phyloP scores from a whole-genome alignment of 2,797 vertebrate genomes.

The Poeciliopsis gracilis region DNA sequence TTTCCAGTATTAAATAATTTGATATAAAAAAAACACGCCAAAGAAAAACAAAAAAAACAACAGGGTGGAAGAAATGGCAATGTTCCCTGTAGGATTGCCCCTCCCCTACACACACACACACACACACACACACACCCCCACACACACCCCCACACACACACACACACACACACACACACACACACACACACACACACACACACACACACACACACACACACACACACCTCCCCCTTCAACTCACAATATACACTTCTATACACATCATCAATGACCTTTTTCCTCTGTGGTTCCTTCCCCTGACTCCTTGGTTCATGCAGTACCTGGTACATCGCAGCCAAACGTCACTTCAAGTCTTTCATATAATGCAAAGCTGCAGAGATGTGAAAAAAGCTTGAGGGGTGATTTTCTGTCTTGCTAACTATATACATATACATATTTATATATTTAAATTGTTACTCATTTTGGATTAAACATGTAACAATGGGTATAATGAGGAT shows the following conservation, averaged over 20 bases:
- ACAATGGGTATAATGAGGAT: conserved; percentile 63
- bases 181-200: too few relatives aligned
- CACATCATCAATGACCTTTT: conserved; percentile 47
- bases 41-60: conserved; percentile 45
- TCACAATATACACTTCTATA: conserved; percentile 38
- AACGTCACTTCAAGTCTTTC: conserved; percentile 56
- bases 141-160: too few relatives aligned
- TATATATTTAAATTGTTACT: conserved; percentile 43
- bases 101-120: conserved; percentile 18
- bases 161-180: too few relatives aligned
- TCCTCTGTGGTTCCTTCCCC: conserved; percentile 20
- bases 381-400: conserved; percentile 78
- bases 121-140: too few relatives aligned
- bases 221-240: conserved; percentile 27
- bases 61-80: conserved; percentile 62
- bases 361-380: conserved; percentile 76
- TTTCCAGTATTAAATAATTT: conserved; percentile 87
- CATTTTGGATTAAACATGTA: conserved; percentile 73
- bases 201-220: not conserved
- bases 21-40: conserved; percentile 80
- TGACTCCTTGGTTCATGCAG: conserved; percentile 69
- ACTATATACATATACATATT: conserved; percentile 56
- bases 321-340: conserved; percentile 75
- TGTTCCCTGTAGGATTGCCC: conserved; percentile 32
- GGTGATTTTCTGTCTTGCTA: conserved; percentile 72